These are phyloP conservation scores for Anastrepha ludens DNA, from an alignment of 1,140 invertebrate species.

Conservation along the genomic window DNA sequence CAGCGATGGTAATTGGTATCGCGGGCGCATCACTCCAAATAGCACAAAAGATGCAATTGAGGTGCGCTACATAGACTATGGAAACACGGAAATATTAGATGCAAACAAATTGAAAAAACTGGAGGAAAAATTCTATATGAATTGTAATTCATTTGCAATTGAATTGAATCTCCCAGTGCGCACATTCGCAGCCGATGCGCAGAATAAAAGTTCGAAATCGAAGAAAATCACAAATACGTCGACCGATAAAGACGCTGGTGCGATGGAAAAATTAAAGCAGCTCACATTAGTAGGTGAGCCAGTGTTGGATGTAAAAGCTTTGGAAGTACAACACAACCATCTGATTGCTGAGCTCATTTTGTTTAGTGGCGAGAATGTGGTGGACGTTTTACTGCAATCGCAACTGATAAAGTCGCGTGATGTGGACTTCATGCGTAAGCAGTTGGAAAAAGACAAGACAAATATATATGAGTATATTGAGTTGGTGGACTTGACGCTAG, in stretches of 20 bases:
- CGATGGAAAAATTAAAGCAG: conserved; percentile 51
- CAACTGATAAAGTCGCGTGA: conserved; percentile 63
- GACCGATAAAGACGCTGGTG: conserved; percentile 37
- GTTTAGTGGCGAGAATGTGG: conserved; percentile 60
- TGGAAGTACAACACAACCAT: conserved; percentile 69
- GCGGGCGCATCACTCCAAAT: conserved; percentile 77
- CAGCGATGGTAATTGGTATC: conserved; percentile 81
- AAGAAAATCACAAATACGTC: conserved; percentile 49
- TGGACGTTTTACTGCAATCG: conserved; percentile 62
- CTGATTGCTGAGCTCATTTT: conserved; percentile 65
- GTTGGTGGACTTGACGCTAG: conserved; percentile 66
- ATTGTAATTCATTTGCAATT: conserved; percentile 75
- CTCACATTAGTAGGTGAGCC: conserved; percentile 57
- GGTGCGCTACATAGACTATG: conserved; percentile 86
- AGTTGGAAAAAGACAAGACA: conserved; percentile 68
- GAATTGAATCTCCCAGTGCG: conserved; percentile 74
- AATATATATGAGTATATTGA: conserved; percentile 69
- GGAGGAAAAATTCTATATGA: conserved; percentile 76
- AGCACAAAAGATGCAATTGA: conserved; percentile 68
- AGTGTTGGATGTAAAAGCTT: conserved; percentile 67
- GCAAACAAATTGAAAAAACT: conserved; percentile 75
- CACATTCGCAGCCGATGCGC: conserved; percentile 49
- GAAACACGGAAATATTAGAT: conserved; percentile 80
- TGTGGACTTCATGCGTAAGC: conserved; percentile 68
- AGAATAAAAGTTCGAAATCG: conserved; percentile 44